Evolutionary conservation across 2,888 invertebrate species (phyloP), one percentile per base, ranked within the genome.

Genomic region (Drosophila mimica): DNA sequence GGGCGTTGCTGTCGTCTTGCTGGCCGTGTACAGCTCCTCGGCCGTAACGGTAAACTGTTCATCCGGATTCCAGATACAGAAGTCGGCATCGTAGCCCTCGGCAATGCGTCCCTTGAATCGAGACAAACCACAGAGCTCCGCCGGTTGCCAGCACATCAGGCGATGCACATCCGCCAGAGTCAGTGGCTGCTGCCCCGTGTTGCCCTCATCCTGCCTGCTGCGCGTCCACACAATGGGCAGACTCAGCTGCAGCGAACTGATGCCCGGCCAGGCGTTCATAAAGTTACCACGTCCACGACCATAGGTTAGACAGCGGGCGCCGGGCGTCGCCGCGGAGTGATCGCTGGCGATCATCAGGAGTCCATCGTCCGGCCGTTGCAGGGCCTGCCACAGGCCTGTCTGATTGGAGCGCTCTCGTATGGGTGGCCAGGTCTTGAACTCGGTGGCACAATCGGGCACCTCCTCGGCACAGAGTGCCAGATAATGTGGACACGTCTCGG

Each of bases 401-500:
- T 95, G 93, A 92, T 96, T 96, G 3, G 91, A 82, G n/a, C 92
- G 91, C 62, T 94, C 94, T 31, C 96, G 93, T 69, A 96, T 95
- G 0, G 96, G 96, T 4, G 96, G 96, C 66, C 95, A 95, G 75
- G 96, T 96, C 88, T 96, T 96, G 84, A 94, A 96, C 89, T 96
- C 95, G 36, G 96, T 96, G 31, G 93, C 94, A 5, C 94, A 94
- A 40, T 94, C 93, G 6, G 95, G 95, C 36, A 96, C 94, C 62
- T 95, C 93, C 80, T 96, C 95, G 0, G 96, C 94, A 51, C 94
- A 93, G 36, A 96, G 92, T 0, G 94, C 94, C 33, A 96, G 93
- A 91, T 96, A 96, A 91, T 96, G 96, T 79, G 96, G 95, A 89
- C 96, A 96, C 1, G 96, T 96, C 92, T 96, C 96, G 0, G 95